Percentiles rank a stretch among this genome's conserved stretches.
These are phyloP conservation scores for Spicauda simplicius DNA, from an alignment of 2,888 invertebrate genomes.

Conservation along the genomic window DNA sequence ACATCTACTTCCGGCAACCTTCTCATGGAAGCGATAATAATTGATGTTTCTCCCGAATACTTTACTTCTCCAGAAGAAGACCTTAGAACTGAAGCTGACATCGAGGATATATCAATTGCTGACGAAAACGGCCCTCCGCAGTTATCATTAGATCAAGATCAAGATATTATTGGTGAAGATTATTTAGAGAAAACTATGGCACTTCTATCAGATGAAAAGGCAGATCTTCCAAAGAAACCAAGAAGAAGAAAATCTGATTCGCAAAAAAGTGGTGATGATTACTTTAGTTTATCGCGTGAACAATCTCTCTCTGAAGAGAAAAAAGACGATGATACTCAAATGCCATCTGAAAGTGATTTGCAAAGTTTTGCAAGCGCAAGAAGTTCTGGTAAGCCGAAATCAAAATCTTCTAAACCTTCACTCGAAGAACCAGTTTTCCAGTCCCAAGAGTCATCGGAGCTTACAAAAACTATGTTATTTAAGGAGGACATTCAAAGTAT, in stretches of 20 bases:
- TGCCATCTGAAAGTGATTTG: slow-evolving; percentile 84
- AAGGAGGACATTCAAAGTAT: slow-evolving; percentile 61
- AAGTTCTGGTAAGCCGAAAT: slow-evolving; percentile 80
- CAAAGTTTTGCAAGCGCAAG: slow-evolving; percentile 88
- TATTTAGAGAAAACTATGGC: slow-evolving; percentile 81
- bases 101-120: slow-evolving; percentile 93
- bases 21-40: slow-evolving; percentile 95
- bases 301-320: slow-evolving; percentile 86
- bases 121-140: slow-evolving; percentile 86
- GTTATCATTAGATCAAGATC: slow-evolving; percentile 74
- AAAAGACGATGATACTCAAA: slow-evolving; percentile 85
- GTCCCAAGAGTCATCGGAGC: slow-evolving; percentile 54
- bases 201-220: slow-evolving; percentile 77
- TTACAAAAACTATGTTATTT: slow-evolving; percentile 59
- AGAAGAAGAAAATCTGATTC: slow-evolving; percentile 88
- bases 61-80: slow-evolving; percentile 92
- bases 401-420: slow-evolving; percentile 63
- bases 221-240: slow-evolving; percentile 83
- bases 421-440: slow-evolving; percentile 57
- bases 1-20: slow-evolving; percentile 94
- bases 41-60: slow-evolving; percentile 94
- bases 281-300: slow-evolving; percentile 86
- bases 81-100: slow-evolving; percentile 92
- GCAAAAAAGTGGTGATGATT: slow-evolving; percentile 86
- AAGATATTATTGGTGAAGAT: slow-evolving; percentile 79